phyloP scores from a whole-genome alignment of 2,888 invertebrate species.

The Sialis lutaria region DNA sequence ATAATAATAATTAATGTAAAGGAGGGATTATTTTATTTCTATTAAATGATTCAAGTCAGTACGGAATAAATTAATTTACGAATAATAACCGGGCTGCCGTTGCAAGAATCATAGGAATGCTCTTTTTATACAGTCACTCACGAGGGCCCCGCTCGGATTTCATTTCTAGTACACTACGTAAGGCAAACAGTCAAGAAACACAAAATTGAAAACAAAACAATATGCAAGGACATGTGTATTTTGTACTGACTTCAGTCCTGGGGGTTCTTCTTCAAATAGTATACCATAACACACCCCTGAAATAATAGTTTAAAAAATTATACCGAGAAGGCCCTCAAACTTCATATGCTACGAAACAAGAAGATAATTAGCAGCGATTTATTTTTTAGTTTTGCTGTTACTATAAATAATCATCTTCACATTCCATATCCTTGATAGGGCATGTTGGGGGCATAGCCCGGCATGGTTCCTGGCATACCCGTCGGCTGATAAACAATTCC shows the following conservation, averaged over 20 bases:
- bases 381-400: background rate
- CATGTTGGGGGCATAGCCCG: conserved; percentile 33
- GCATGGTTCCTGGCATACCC: conserved; percentile 35
- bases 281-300: background rate
- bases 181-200: background rate
- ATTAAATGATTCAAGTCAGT: background rate
- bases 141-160: background rate
- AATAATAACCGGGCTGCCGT: background rate
- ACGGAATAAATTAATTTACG: background rate
- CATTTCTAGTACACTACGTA: no score
- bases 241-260: no score
- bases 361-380: no score
- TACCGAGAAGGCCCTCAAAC: background rate
- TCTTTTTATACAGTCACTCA: background rate
- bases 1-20: background rate
- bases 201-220: background rate
- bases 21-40: background rate
- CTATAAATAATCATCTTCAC: conserved; percentile 23
- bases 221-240: no score
- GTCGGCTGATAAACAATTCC: conserved; percentile 37
- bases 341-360: no score
- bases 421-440: conserved; percentile 48
- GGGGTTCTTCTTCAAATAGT: no score
- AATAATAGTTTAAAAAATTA: background rate
- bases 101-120: background rate